Conservation (phyloP, 2,113 vertebrate genomes). For the Xenopus tropicalis region UCB_Xtro_10.0 CM004443.2:52784501-52785000, state of each 20-base stretch:
- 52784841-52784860: conserved; percentile 26
- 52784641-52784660: too few species aligned
- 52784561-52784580: too few species aligned
- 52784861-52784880: conserved; percentile 23
- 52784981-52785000: conserved; percentile 1
- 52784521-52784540: too few species aligned
- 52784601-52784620: too few species aligned
- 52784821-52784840: conserved; percentile 32
- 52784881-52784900: conserved; percentile 11
- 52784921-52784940: conserved; percentile 34
- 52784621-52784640: too few species aligned
- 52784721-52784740: not conserved
- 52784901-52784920: conserved; percentile 23
- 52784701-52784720: not conserved
- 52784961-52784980: conserved; percentile 14
- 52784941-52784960: conserved; percentile 27
- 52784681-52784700: not conserved
- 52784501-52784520: too few species aligned
- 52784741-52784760: not conserved
- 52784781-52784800: not conserved
- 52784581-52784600: too few species aligned
- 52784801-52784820: conserved; percentile 18
- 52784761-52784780: not conserved
- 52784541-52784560: too few species aligned
- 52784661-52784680: too few species aligned